Evolutionary conservation across 92 coral and sea anemone genomes (phyloP).

Genomic region (Paramuricea clavata): DNA sequence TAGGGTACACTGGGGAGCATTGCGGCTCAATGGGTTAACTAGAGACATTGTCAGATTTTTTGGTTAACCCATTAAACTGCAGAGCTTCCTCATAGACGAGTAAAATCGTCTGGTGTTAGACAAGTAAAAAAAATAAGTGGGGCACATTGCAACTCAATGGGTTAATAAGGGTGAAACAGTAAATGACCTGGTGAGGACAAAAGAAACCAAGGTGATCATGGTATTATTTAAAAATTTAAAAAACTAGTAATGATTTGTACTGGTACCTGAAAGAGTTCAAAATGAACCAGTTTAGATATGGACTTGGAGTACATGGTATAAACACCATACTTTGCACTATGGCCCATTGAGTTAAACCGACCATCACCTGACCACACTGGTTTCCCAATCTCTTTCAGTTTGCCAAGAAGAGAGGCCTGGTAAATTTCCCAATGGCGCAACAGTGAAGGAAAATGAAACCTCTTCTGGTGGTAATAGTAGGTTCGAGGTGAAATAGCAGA

Average conservation of each 20-base stretch:
- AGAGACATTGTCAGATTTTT: no score
- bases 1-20: no score
- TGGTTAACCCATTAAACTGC: no score
- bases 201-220: no score
- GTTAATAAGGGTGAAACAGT: no score
- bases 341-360: slow-evolving; percentile 56
- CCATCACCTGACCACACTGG: slow-evolving; percentile 55
- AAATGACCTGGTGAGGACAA: no score
- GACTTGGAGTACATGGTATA: slow-evolving; percentile 59
- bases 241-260: background rate
- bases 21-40: no score
- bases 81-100: no score
- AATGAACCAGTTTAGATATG: slow-evolving; percentile 40
- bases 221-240: no score
- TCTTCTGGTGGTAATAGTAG: slow-evolving; percentile 38
- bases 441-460: slow-evolving; percentile 49
- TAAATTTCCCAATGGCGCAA: slow-evolving; percentile 44
- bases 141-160: no score
- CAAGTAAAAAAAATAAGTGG: no score
- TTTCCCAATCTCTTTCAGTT: slow-evolving; percentile 29
- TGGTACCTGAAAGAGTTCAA: slow-evolving; percentile 53
- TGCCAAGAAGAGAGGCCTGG: background rate
- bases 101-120: no score
- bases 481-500: slow-evolving; percentile 7
- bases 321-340: slow-evolving; percentile 30